Base-by-base conservation (phyloP, 2,888 invertebrate species). In the Disparrhopalites patrizii region DNA sequence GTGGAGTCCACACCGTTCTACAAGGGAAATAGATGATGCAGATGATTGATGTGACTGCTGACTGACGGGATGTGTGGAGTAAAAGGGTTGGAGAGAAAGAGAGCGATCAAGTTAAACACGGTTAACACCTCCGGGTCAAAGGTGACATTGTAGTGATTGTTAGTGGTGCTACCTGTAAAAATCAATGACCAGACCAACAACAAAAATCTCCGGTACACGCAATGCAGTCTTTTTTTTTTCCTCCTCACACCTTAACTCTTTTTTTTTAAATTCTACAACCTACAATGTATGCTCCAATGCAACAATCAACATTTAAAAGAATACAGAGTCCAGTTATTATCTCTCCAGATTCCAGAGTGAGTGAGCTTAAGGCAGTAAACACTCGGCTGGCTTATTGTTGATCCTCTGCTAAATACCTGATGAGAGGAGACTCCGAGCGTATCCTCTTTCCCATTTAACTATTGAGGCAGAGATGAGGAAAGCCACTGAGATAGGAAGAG, bases 81-180 rank as follows among this genome's bases (percentile, higher is more conserved):
- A 27, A 25, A 15, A 55, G 54, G 20, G 43, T 4, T 3, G 43
- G 18, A 18, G 28, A 31, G 27, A 31, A 54, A 23, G 15, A 50
- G 43, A 61, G n/a, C 31, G 51, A 51, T 61, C 50, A 61, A 51
- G 51, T 50, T 61, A 61, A 61, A 61, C 61, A 61, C 52, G 52
- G 61, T 61, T 61, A 61, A 61, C 61, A 61, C 61, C 61, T 61
- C 31, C 33, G 31, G 61, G 61, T 61, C 52, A 61, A 36, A 61
- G 61, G 61, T 61, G 51, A 61, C 51, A 30, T 61, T 61, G 31
- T 31, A 2, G 50, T 61, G 52, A 61, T 61, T 61, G 51, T 50
- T 15, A 3, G 33, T 27, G 10, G 36, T 61, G 61, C 61, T 61
- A 61, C 61, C 61, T 50, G 51, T 47, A 31, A 36, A 61, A 51